Evolutionary conservation across 2,888 invertebrate genomes (phyloP), one percentile per base, ranked within the genome.

Genomic region (Polydrusus pterygomalis): DNA sequence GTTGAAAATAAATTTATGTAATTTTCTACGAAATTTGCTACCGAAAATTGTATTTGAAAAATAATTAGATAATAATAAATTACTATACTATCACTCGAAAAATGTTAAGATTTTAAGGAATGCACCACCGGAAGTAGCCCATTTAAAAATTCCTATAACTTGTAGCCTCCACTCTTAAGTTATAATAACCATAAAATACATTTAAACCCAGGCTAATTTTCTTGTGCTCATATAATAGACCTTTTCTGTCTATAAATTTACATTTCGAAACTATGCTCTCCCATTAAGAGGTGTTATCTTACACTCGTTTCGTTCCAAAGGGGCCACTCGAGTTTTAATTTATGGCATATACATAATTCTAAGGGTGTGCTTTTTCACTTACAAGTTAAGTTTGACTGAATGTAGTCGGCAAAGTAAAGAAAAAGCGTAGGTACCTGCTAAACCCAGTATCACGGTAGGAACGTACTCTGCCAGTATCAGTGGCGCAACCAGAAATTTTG

Each of bases 221-320:
- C n/a, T n/a, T n/a, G n/a, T n/a, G n/a, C 43, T 34, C 34, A 10
- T 34, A 45, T 13, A 25, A 45, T 51, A 54, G 54, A 6, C 40
- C 40, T 17, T 51, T 20, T 38, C 30, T 34, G 30, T 47, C 11
- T 34, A 25, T 38, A 40, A 54, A 45, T 43, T 67, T 67, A 67
- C 67, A 60, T 18, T 54, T 17, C 67, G 5, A 58, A 73, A 65
- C 18, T 65, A 73, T 73, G 49, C 58, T 15, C 49, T 18, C 43
- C 71, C 60, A 73, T 73, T 73, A 65, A 45, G 47, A 30, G 72
- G 65, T 65, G 58, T 73, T 73, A 73, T 73, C 72, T 73, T 64
- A 51, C 54, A 64, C 56, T 63, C 43, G 43, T 56, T 71, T 58
- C 60, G 58, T 40, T 73, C 49, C 38, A 72, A 64, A 71, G 64